Evolutionary conservation across 2,113 vertebrate genomes (phyloP), one percentile per base, ranked within the genome.

Genomic region (Xenopus borealis): DNA sequence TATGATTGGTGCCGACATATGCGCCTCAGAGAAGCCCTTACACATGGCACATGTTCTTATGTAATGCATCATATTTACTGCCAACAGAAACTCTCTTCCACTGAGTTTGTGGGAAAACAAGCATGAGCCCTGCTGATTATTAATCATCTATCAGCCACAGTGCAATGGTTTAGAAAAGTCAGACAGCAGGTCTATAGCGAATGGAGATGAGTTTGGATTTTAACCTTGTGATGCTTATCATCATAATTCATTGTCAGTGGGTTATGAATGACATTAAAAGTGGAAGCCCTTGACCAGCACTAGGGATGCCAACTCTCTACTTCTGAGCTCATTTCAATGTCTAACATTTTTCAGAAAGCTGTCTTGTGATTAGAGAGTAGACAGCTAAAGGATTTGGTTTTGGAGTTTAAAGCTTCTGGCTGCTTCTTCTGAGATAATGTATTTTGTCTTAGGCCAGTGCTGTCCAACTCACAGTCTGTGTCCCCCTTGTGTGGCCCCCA

Each of bases 1-100:
- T 59, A 46, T 79, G 76, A 69, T 65, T 52, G 50, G 47, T 72
- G 50, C 33, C n/a, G 27, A 69, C 47, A 78, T 78, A 14, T 46
- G 72, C 65, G 53, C 40, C n/a, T 20, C 63, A 20, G 33, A 55
- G 55, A 64, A 64, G 27, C 71, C 66, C 65, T 64, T 64, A 12
- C 19, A 57, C 62, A 44, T 58, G 17, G n/a, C 59, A 61, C 62
- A 78, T 63, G 50, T 58, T 33, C 61, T 46, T 69, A 30, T 62
- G 50, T 45, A 67, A 75, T 67, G 20, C 46, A 61, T 75, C 72
- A 75, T 53, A 18, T 67, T 52, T 63, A 62, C 62, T 69, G 66
- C 66, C 46, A 75, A n/a, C n/a, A n/a, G n/a, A n/a, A 69, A 76
- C 44, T 17, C 33, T 74, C 12, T 46, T 18, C 72, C 50, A 50